Conservation (phyloP, 2,797 vertebrate species). For the Rhinatrema bivittatum region DNA sequence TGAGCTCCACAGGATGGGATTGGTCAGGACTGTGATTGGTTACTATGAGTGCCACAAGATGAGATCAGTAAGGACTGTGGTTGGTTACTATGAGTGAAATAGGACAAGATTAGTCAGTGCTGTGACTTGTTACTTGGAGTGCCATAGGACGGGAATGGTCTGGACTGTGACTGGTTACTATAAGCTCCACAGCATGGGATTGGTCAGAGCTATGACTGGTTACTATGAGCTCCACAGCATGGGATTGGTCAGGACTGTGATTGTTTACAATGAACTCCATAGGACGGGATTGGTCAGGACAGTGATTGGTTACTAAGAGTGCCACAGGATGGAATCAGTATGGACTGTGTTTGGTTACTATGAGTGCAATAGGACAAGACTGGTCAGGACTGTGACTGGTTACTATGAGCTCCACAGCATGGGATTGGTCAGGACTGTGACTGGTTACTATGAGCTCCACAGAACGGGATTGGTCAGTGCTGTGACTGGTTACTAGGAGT, state of each 20-base stretch:
- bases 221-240: slow-evolving; percentile 41
- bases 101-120: too few species aligned
- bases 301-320: slow-evolving; percentile 24
- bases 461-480: too few species aligned
- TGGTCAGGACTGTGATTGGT: too few species aligned
- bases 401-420: too few species aligned
- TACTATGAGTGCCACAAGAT: too few species aligned
- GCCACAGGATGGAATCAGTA: too few species aligned
- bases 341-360: too few species aligned
- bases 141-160: slow-evolving; percentile 1
- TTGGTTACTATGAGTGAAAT: slow-evolving; percentile 29
- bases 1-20: slow-evolving; percentile 51
- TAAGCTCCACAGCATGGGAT: slow-evolving; percentile 11
- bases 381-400: too few species aligned
- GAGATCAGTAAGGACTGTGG: slow-evolving; percentile 8
- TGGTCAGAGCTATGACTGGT: slow-evolving; percentile 11
- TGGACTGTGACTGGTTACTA: slow-evolving; percentile 18
- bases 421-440: slow-evolving; percentile 8
- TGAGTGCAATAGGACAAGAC: too few species aligned
- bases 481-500: too few species aligned
- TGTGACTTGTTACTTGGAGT: rapidly evolving
- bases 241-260: too few species aligned
- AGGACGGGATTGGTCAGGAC: slow-evolving; percentile 2
- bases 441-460: slow-evolving; percentile 29
- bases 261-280: too few species aligned